Conservation (phyloP, 2,797 vertebrate genomes). For the Gymnothorax javanicus region DNA sequence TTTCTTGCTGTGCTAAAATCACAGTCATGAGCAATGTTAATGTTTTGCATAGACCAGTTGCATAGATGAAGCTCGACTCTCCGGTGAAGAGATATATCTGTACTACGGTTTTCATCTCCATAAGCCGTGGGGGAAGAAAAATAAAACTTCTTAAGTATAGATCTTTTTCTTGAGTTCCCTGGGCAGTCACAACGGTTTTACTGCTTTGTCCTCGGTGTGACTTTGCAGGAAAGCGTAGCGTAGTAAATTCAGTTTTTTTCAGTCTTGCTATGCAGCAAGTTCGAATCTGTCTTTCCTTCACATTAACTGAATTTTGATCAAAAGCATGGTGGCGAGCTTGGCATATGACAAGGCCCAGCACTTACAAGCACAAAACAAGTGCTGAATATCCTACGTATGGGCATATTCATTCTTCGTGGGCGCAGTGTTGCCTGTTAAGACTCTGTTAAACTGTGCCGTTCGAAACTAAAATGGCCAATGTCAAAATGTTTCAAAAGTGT, state of each 20-base stretch:
- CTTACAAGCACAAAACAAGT: conserved; percentile 82
- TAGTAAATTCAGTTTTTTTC: conserved; percentile 42
- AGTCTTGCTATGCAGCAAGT: conserved; percentile 34
- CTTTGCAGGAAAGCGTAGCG: conserved; percentile 47
- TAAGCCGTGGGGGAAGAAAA: conserved; percentile 68
- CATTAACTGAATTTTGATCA: conserved; percentile 56
- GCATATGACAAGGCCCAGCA: conserved; percentile 78
- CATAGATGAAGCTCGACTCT: conserved; percentile 89
- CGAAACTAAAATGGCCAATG: conserved; percentile 33
- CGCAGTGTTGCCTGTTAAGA: conserved; percentile 28
- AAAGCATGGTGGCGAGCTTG: conserved; percentile 80
- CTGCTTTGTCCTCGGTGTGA: conserved; percentile 55
- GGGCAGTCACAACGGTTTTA: conserved; percentile 31
- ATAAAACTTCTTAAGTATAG: conserved; percentile 83
- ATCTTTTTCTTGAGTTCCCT: conserved; percentile 59
- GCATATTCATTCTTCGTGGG: conserved; percentile 16
- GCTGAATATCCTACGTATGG: conserved; percentile 5
- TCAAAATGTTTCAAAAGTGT: conserved; percentile 38
- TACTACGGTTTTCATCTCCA: conserved; percentile 54
- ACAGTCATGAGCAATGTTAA: conserved; percentile 19
- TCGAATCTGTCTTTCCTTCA: conserved; percentile 32
- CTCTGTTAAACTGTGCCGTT: conserved; percentile 28
- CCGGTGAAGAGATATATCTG: conserved; percentile 79
- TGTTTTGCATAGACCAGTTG: conserved; percentile 80
- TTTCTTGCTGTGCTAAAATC: conserved; percentile 19